phyloP scores from a whole-genome alignment of 2,888 invertebrate genomes.

The Odontocolon sp. region DNA sequence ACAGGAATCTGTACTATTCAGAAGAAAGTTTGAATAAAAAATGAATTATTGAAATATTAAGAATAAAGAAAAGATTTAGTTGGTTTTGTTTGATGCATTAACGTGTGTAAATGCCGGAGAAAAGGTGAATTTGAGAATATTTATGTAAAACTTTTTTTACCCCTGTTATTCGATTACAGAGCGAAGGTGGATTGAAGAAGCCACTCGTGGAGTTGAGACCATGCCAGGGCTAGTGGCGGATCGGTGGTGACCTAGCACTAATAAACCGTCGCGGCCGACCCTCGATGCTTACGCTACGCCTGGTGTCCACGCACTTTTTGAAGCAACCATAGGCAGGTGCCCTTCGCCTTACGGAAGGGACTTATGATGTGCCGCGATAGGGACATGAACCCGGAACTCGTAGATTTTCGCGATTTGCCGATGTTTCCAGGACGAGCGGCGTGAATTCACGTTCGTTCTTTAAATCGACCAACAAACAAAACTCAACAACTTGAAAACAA shows the following conservation, averaged over 20 bases:
- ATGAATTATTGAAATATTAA: too few species aligned
- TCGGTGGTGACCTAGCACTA: constrained; percentile 74
- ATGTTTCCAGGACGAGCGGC: constrained; percentile 35
- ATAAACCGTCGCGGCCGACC: constrained; percentile 76
- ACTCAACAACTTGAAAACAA: not conserved
- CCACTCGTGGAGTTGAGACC: constrained; percentile 54
- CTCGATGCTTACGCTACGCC: constrained; percentile 94
- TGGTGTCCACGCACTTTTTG: constrained; percentile 95
- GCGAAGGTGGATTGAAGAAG: constrained; percentile 53
- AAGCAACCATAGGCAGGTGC: constrained; percentile 92
- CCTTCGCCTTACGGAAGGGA: constrained; percentile 79
- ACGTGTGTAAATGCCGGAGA: too few species aligned
- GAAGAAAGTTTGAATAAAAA: too few species aligned
- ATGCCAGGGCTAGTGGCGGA: constrained; percentile 71
- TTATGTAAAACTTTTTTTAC: not conserved
- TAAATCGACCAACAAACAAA: not conserved
- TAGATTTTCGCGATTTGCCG: constrained; percentile 58
- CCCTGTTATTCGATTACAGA: constrained; percentile 56
- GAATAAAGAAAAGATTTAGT: too few species aligned
- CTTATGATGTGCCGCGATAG: constrained; percentile 91
- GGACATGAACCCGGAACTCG: constrained; percentile 85
- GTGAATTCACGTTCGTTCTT: constrained; percentile 29
- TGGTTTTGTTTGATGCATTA: too few species aligned
- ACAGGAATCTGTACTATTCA: too few species aligned
- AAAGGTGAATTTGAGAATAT: not conserved